A percentile compares a stretch with the other conserved stretches of the same genome.
Evolutionary conservation across 2,888 invertebrate species (phyloP).

Genomic region (Idaea aversata): DNA sequence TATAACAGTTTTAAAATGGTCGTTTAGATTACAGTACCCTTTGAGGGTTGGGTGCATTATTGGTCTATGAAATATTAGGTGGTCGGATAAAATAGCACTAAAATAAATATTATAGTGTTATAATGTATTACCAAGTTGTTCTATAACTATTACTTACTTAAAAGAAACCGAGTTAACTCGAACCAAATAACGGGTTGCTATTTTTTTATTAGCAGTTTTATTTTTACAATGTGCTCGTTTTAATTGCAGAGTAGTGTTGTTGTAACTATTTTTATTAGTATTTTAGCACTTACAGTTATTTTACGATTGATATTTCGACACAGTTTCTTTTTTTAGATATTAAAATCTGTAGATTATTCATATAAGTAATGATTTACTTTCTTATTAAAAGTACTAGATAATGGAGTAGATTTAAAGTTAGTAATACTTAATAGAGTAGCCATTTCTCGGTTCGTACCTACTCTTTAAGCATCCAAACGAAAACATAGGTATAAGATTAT

Average conservation of each 20-base stretch:
- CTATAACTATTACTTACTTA: conserved; percentile 6
- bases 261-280: neutral
- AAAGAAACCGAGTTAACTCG: conserved; percentile 8
- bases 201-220: neutral
- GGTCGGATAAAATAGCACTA: conserved; percentile 60
- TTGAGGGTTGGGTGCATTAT: conserved; percentile 65
- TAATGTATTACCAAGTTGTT: conserved; percentile 38
- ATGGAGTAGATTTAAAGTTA: neutral
- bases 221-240: neutral
- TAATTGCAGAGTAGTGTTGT: neutral
- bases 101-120: conserved; percentile 48
- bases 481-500: conserved; percentile 19
- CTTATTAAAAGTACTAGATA: too few species aligned
- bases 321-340: neutral
- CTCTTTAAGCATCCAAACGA: conserved; percentile 19
- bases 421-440: conserved; percentile 2
- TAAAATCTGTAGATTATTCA: neutral
- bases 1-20: conserved; percentile 79
- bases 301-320: neutral
- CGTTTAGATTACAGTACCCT: conserved; percentile 74
- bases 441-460: neutral
- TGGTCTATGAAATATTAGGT: conserved; percentile 71
- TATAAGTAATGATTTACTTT: neutral
- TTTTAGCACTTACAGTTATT: neutral
- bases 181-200: conserved; percentile 7